phyloP scores from a whole-genome alignment of 2,888 invertebrate species.

The Lasiommata megera region DNA sequence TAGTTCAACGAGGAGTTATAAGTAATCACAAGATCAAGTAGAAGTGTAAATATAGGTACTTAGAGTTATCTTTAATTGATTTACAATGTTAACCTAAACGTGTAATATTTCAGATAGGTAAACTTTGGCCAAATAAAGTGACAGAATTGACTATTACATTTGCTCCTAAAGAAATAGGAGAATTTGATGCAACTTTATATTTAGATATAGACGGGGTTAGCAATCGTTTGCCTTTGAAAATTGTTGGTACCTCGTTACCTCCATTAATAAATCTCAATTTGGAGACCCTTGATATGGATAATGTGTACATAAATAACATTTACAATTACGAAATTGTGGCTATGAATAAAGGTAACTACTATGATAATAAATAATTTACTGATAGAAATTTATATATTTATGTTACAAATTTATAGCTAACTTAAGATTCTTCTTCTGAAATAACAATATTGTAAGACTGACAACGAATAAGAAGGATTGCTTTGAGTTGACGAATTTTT shows the following conservation, averaged over 20 bases:
- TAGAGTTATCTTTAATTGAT: background rate
- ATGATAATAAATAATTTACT: no score
- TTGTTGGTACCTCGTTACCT: constrained; percentile 80
- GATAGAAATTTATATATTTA: no score
- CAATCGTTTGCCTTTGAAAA: constrained; percentile 72
- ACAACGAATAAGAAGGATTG: no score
- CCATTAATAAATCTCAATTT: constrained; percentile 80
- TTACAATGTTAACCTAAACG: background rate
- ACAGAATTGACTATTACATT: constrained; percentile 79
- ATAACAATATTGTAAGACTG: no score
- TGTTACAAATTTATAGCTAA: no score
- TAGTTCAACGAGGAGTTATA: no score
- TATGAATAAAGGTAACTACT: constrained; percentile 78
- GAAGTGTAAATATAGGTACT: no score
- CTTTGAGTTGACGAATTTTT: no score
- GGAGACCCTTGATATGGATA: constrained; percentile 78
- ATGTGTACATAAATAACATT: constrained; percentile 79
- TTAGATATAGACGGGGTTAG: constrained; percentile 81
- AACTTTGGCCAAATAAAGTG: constrained; percentile 80
- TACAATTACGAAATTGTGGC: constrained; percentile 83
- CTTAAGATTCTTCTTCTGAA: no score
- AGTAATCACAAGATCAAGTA: no score
- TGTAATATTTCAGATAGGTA: constrained; percentile 70
- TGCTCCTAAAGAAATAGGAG: constrained; percentile 74
- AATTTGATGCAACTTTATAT: constrained; percentile 73